A percentile compares a stretch with the other conserved stretches of the same genome.
Conservation (phyloP, 2,797 vertebrate species). For the Poecilia wingei region DNA sequence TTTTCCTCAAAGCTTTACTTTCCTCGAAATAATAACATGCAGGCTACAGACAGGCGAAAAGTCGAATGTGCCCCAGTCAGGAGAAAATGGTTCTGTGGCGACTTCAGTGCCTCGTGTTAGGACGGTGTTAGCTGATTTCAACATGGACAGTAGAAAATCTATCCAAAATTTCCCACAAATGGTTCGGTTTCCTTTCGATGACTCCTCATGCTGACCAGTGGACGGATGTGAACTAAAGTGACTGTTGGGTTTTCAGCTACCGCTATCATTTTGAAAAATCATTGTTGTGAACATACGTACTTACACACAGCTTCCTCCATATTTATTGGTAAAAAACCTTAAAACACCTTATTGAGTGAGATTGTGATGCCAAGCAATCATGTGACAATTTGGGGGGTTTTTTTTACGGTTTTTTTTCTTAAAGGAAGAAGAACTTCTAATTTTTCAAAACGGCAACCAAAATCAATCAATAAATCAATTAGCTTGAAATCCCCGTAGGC, state of each 20-base stretch:
- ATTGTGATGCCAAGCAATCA: neutral
- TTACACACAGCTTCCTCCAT: neutral
- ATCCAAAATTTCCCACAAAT: neutral
- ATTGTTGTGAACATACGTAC: neutral
- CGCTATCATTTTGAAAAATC: neutral
- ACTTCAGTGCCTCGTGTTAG: neutral
- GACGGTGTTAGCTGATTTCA: neutral
- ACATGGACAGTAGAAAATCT: neutral
- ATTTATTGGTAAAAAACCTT: neutral
- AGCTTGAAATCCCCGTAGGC: slow-evolving; percentile 21
- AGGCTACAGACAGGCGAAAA: slow-evolving; percentile 6
- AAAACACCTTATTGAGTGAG: neutral
- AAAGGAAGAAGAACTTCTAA: neutral
- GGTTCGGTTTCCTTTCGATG: neutral
- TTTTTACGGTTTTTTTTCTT: neutral
- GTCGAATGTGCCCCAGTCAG: neutral
- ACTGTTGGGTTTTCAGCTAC: neutral
- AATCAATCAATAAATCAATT: slow-evolving; percentile 27
- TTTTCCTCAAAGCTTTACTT: slow-evolving; percentile 31
- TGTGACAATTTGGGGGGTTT: neutral
- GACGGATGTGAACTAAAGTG: neutral
- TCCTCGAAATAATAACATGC: slow-evolving; percentile 18
- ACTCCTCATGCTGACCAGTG: neutral
- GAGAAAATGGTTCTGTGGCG: too few species aligned
- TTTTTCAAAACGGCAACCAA: neutral